These are phyloP conservation scores for Hemitrygon akajei DNA, from an alignment of 2,797 vertebrate genomes.

Conservation along the genomic window DNA sequence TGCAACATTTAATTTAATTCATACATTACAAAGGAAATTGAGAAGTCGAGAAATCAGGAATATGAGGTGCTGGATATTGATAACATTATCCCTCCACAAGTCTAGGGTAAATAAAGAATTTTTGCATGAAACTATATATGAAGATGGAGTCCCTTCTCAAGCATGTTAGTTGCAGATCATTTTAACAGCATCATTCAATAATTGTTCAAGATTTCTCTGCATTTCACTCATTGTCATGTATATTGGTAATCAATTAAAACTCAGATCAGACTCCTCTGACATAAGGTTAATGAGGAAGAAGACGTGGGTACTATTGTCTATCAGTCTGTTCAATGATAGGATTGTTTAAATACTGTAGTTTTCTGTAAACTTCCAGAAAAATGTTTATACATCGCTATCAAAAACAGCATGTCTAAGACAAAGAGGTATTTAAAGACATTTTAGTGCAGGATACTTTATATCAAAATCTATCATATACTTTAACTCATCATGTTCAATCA, in stretches of 20 bases:
- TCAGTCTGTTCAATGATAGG: neutral
- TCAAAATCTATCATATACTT: neutral
- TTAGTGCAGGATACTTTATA: neutral
- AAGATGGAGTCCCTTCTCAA: neutral
- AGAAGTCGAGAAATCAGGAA: neutral
- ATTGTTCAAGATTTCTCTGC: neutral
- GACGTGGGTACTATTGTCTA: neutral
- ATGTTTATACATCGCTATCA: neutral
- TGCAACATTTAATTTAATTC: neutral
- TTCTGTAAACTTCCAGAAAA: neutral
- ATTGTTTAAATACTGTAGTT: neutral
- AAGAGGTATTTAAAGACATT: neutral
- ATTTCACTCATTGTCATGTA: neutral
- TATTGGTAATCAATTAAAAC: neutral
- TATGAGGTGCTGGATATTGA: neutral
- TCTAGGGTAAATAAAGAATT: neutral
- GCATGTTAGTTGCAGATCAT: neutral
- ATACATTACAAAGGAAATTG: neutral
- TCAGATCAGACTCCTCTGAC: neutral
- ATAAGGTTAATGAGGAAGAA: neutral
- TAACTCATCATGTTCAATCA: neutral
- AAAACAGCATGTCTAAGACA: neutral
- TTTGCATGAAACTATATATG: neutral
- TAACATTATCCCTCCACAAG: neutral
- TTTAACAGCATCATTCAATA: neutral